A percentile compares a stretch with the other conserved stretches of the same genome.
Evolutionary conservation across 2,797 vertebrate species (phyloP).

Genomic region (Pogoniulus pusillus): DNA sequence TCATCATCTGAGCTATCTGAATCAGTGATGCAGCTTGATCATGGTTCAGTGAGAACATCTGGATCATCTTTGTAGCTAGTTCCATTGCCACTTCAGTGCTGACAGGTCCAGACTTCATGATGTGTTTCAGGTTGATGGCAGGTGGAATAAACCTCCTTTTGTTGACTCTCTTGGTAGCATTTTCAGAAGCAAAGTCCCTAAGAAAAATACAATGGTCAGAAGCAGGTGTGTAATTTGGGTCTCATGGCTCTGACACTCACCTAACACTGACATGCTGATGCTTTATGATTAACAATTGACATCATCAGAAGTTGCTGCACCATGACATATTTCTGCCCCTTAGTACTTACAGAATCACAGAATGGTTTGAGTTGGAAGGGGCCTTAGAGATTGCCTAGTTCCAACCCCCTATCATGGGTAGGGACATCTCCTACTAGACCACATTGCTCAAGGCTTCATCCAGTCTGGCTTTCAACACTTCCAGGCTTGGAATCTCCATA

Average conservation of each 20-base stretch:
- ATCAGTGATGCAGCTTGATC: slow-evolving; percentile 74
- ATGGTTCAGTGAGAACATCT: slow-evolving; percentile 68
- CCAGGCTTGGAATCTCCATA: too few species aligned
- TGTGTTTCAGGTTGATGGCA: slow-evolving; percentile 35
- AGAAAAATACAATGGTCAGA: neutral
- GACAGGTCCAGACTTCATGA: neutral
- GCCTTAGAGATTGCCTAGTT: too few species aligned
- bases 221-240: accelerated
- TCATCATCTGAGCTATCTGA: slow-evolving; percentile 76
- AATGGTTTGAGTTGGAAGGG: too few species aligned
- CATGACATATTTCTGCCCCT: neutral
- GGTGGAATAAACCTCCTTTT: slow-evolving; percentile 75
- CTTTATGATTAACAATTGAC: neutral
- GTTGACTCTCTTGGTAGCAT: neutral
- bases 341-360: neutral
- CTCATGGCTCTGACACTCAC: neutral
- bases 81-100: slow-evolving; percentile 33
- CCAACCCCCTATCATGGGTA: too few species aligned
- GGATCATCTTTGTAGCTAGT: slow-evolving; percentile 68
- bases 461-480: too few species aligned
- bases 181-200: slow-evolving; percentile 53
- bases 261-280: neutral
- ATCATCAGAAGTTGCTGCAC: neutral
- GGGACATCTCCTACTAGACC: too few species aligned
- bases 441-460: too few species aligned